phyloP scores from a whole-genome alignment of 2,113 vertebrate genomes.

The Himantopus leucocephalus region DNA sequence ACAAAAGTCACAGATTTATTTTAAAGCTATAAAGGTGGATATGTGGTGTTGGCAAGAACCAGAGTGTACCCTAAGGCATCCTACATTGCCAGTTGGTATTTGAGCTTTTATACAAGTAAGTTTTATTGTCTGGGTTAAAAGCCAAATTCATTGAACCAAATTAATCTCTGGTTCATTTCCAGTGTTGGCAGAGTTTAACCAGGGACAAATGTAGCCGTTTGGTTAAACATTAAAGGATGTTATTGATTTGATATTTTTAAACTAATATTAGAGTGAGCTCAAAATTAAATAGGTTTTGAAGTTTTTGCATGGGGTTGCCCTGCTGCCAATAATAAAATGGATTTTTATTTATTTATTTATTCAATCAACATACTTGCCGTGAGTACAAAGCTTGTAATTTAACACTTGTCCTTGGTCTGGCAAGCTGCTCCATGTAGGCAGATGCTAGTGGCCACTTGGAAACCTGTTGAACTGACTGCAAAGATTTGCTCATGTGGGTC shows the following conservation, averaged over 20 bases:
- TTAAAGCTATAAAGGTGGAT: slow-evolving; percentile 21
- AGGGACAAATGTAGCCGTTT: slow-evolving; percentile 13
- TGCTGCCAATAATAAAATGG: background rate
- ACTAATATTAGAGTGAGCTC: background rate
- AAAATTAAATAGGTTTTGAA: slow-evolving; percentile 7
- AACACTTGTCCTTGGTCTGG: background rate
- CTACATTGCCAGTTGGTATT: slow-evolving; percentile 1
- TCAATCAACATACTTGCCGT: background rate
- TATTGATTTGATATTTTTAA: background rate
- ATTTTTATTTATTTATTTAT: background rate
- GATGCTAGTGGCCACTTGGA: background rate
- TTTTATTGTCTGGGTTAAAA: slow-evolving; percentile 61
- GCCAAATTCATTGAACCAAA: slow-evolving; percentile 53
- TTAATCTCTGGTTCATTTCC: slow-evolving; percentile 54
- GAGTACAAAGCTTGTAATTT: background rate
- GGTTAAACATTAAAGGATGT: slow-evolving; percentile 26
- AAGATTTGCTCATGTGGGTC: background rate
- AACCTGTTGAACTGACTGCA: background rate
- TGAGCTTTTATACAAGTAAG: slow-evolving; percentile 45
- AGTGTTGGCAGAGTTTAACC: slow-evolving; percentile 47
- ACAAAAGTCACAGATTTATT: slow-evolving; percentile 15
- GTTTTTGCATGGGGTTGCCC: background rate
- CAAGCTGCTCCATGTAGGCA: background rate
- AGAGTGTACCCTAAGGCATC: slow-evolving; percentile 17
- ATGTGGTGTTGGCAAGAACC: slow-evolving; percentile 4